Evolutionary conservation across 2,888 invertebrate genomes (phyloP).

Genomic region (Oegoconia quadripuncta): DNA sequence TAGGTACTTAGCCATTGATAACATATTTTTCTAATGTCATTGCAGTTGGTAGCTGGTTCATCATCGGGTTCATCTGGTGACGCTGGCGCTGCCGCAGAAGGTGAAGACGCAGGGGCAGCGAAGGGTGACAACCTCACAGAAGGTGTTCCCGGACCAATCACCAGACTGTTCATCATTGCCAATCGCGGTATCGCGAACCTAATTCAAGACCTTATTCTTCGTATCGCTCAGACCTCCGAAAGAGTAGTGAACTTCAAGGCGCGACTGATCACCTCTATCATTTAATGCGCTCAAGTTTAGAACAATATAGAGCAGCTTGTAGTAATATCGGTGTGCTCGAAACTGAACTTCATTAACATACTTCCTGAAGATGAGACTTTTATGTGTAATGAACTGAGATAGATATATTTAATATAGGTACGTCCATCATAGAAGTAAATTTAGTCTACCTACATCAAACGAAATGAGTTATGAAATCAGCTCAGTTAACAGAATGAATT

Average conservation of each 20-base stretch:
- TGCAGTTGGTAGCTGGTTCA: constrained; percentile 88
- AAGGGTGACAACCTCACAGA: constrained; percentile 85
- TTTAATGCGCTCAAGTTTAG: constrained; percentile 79
- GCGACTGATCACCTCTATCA: constrained; percentile 92
- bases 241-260: constrained; percentile 96
- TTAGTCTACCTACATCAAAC: too few species aligned
- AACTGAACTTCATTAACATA: background rate
- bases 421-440: too few species aligned
- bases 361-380: background rate
- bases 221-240: constrained; percentile 93
- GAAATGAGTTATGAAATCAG: too few species aligned
- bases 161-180: constrained; percentile 91
- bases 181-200: constrained; percentile 93
- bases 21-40: too few species aligned
- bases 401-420: too few species aligned
- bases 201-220: constrained; percentile 92
- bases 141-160: constrained; percentile 92
- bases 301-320: constrained; percentile 39
- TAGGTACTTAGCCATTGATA: too few species aligned
- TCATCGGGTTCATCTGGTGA: constrained; percentile 74
- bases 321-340: constrained; percentile 13
- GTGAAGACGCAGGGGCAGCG: constrained; percentile 75
- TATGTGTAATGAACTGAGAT: too few species aligned
- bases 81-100: constrained; percentile 70
- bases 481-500: too few species aligned